Conservation (phyloP, 2,113 vertebrate genomes). For the Carettochelys insculpta region DNA sequence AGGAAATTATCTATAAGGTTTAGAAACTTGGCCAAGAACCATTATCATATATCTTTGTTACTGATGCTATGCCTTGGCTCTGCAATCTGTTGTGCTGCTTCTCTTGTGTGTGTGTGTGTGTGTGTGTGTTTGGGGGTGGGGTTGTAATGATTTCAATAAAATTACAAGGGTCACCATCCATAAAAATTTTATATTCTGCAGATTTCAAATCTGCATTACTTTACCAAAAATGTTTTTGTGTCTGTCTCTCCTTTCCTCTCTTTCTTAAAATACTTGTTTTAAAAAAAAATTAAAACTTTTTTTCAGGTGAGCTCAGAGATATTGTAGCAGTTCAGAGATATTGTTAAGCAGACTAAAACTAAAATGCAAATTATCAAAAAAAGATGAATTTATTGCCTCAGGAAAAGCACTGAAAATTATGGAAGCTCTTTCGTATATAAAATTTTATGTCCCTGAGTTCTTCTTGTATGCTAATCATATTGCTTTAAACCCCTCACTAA, state of each 20-base stretch:
- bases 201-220: slow-evolving; percentile 23
- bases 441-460: not conserved
- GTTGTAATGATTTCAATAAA: not conserved
- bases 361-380: slow-evolving; percentile 43
- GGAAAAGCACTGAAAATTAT: slow-evolving; percentile 42
- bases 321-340: not conserved
- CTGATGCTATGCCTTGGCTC: not conserved
- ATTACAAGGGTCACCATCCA: not conserved
- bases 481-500: slow-evolving; percentile 6
- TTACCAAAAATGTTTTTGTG: no score
- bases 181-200: slow-evolving; percentile 33
- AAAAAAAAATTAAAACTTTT: not conserved
- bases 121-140: not conserved
- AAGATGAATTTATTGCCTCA: slow-evolving; percentile 24
- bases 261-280: not conserved
- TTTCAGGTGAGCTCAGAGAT: not conserved
- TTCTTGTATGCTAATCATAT: slow-evolving; percentile 19
- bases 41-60: not conserved
- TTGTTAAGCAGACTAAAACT: not conserved
- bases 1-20: no score
- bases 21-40: not conserved
- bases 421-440: not conserved
- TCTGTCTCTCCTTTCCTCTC: no score
- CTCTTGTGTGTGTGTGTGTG: not conserved
- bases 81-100: not conserved